Conservation (phyloP, 2,797 vertebrate species). For the Brachyalestes nurse region DNA sequence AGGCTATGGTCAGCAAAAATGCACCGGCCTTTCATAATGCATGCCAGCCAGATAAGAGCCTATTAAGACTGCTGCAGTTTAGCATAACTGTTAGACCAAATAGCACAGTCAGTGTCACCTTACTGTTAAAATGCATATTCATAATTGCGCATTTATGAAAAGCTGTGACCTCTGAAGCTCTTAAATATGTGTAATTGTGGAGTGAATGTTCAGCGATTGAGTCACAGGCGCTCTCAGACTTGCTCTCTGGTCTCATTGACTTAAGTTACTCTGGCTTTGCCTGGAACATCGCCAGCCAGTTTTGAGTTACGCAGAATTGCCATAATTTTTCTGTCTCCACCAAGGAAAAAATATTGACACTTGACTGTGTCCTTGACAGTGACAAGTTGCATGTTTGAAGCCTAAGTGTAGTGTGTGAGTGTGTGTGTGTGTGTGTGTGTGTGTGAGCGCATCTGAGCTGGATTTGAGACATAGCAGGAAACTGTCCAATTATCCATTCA, state of each 20-base stretch:
- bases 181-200: slow-evolving; percentile 8
- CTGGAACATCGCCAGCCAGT: slow-evolving; percentile 4
- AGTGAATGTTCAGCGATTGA: not conserved
- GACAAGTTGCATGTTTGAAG: slow-evolving; percentile 20
- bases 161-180: not conserved
- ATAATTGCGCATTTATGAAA: slow-evolving; percentile 2
- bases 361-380: slow-evolving; percentile 43
- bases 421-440: slow-evolving; percentile 12
- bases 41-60: not conserved
- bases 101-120: slow-evolving; percentile 6
- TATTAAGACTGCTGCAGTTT: not conserved
- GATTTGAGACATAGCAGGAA: slow-evolving; percentile 26
- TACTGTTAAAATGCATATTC: slow-evolving; percentile 1
- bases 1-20: not conserved
- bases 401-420: not conserved
- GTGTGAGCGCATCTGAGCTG: slow-evolving; percentile 10
- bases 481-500: slow-evolving; percentile 54
- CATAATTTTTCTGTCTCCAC: slow-evolving; percentile 27
- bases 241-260: not conserved
- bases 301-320: slow-evolving; percentile 12
- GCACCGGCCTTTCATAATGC: not conserved
- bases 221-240: not conserved
- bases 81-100: not conserved
- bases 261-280: slow-evolving; percentile 12
- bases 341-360: slow-evolving; percentile 38